A percentile compares a stretch with the other conserved stretches of the same genome.
phyloP scores from a whole-genome alignment of 2,113 vertebrate genomes.

The Ceyx melanurus region DNA sequence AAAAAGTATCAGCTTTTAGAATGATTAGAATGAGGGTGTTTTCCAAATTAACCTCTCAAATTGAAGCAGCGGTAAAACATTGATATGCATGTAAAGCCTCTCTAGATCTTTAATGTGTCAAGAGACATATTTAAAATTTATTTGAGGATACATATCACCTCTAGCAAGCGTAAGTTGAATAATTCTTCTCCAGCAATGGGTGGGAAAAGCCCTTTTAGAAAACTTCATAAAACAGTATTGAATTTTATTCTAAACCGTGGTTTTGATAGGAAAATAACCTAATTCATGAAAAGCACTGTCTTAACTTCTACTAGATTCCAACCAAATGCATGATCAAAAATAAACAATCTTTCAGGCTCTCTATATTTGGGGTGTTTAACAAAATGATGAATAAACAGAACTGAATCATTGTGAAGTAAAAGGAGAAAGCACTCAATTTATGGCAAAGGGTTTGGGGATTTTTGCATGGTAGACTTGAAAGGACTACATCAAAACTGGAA shows the following conservation, averaged over 20 bases:
- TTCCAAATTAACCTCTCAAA: slow-evolving; percentile 46
- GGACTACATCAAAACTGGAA: not conserved
- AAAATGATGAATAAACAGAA: not conserved
- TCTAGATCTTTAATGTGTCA: not conserved
- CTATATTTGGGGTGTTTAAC: not conserved
- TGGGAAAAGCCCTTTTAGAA: not conserved
- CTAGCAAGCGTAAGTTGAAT: not conserved
- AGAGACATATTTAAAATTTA: not conserved
- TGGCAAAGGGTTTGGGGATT: not conserved
- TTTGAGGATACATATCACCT: not conserved
- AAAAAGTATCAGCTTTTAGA: not conserved
- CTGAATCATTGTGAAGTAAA: not conserved
- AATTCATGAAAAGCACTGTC: not conserved
- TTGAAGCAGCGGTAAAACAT: not conserved
- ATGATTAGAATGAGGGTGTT: not conserved
- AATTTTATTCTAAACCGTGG: not conserved
- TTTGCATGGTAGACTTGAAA: not conserved
- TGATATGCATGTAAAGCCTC: not conserved
- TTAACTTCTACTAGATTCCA: not conserved
- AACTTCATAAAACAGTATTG: not conserved
- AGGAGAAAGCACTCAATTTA: not conserved
- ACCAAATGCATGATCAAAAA: not conserved
- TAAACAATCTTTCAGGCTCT: not conserved
- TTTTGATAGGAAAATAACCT: not conserved
- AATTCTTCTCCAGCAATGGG: not conserved